These are phyloP conservation scores for Tetheella fluctuosa DNA, from an alignment of 2,888 invertebrate species.

Conservation along the genomic window DNA sequence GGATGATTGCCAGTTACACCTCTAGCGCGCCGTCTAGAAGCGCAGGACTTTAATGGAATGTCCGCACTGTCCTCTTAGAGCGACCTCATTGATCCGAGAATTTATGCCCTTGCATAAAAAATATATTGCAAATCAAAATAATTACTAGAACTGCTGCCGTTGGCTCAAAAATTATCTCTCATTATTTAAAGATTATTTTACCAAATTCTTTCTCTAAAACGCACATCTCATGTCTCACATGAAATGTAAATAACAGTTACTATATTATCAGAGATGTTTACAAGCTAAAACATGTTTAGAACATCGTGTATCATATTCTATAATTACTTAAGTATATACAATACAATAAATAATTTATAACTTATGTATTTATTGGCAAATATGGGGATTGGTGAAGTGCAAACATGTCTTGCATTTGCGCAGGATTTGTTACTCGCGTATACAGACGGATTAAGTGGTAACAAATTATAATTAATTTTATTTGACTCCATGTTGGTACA, in stretches of 20 bases:
- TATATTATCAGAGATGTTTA: neutral
- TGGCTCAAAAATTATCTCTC: too few relatives aligned
- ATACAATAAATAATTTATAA: neutral
- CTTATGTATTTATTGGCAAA: neutral
- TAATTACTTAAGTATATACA: neutral
- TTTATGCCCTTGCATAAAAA: too few relatives aligned
- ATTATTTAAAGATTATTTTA: too few relatives aligned
- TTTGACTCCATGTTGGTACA: neutral
- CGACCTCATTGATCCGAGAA: too few relatives aligned
- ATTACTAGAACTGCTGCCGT: too few relatives aligned
- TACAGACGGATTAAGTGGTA: neutral
- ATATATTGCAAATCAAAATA: too few relatives aligned
- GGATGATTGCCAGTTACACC: too few relatives aligned
- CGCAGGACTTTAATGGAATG: too few relatives aligned
- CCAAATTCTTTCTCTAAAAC: too few relatives aligned
- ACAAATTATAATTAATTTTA: slow-evolving; percentile 5
- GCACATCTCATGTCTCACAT: too few relatives aligned
- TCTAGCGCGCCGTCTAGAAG: too few relatives aligned
- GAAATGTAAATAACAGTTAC: neutral
- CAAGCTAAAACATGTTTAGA: neutral
- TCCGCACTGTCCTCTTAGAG: too few relatives aligned
- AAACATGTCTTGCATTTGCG: slow-evolving; percentile 1
- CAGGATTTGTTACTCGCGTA: neutral
- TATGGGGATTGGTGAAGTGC: neutral
- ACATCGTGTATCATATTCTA: neutral